Base-by-base conservation (phyloP, 2,888 invertebrate species). In the Prionchulus punctatus region DNA sequence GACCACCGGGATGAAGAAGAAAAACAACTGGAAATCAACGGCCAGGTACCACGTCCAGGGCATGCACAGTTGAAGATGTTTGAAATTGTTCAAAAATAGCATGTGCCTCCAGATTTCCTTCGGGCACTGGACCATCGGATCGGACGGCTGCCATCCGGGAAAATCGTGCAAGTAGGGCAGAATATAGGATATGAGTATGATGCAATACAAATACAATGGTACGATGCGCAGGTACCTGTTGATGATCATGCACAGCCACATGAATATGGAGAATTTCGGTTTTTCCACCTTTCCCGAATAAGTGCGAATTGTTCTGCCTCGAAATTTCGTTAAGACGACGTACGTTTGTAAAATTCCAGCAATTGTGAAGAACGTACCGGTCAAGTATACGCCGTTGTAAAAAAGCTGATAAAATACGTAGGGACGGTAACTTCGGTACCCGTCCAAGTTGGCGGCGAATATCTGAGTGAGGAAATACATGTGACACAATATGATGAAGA, bases 21-120 rank as follows among this genome's bases (percentile, higher is more conserved):
- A 23, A 45, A 45, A 45, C 23, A 45, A 23, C 23, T 45, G 47
- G 23, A 45, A 45, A 45, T 45, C 47, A 12, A 45, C 47, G 47
- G 47, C 47, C 23, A 45, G 23, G 47, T 45, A 45, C 47, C 47
- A 45, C 4, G 47, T 45, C 47, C 47, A 45, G 7, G 47, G 7
- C 15, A 23, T 7, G 23, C 47, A 45, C 23, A 23, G 23, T 12
- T 45, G 15, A 7, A 45, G n/a, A 45, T 45, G 47, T 23, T 45
- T 12, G 15, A 45, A 45, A 23, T 45, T 45, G 7, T 45, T 12
- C 15, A 45, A 12, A 12, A 45, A 45, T 21, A 45, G 47, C 47
- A 45, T 12, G 7, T 45, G 47, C 15, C 47, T 12, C 47, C 47
- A 45, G 47, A 21, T 21, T 12, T 45, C 47, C 23, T 23, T 23